Conservation (phyloP, 2,797 vertebrate species). For the Sitta carolinensis region DNA sequence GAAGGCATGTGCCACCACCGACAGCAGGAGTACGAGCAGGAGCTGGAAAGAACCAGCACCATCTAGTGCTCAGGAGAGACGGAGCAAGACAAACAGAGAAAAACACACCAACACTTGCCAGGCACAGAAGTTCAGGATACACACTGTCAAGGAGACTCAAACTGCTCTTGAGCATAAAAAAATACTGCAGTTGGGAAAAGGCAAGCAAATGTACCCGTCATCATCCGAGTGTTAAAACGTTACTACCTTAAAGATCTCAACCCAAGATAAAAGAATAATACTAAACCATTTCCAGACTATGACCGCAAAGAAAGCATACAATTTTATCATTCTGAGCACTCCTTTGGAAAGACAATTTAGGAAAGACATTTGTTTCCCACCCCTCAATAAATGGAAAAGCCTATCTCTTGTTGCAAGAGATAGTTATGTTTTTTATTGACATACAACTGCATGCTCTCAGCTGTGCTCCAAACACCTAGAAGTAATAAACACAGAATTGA, state of each 20-base stretch:
- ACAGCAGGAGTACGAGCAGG: neutral
- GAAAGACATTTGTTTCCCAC: neutral
- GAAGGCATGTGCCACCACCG: accelerated
- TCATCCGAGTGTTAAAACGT: neutral
- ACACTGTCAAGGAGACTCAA: neutral
- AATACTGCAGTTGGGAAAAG: neutral
- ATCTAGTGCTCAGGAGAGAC: constrained; percentile 16
- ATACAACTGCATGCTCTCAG: neutral
- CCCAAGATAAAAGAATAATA: neutral
- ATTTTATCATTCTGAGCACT: neutral
- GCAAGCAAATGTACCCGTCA: neutral
- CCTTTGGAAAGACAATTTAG: neutral
- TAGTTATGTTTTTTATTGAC: neutral
- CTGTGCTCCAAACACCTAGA: neutral
- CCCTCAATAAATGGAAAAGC: neutral
- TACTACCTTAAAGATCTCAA: neutral
- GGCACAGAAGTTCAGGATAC: neutral
- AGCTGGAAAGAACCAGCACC: constrained; percentile 24
- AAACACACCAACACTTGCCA: accelerated
- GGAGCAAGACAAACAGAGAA: neutral
- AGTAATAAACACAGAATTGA: neutral
- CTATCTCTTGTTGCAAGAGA: neutral
- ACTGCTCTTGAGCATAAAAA: neutral
- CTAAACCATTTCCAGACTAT: neutral
- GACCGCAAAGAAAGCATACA: neutral